Conservation (phyloP, 1,140 invertebrate species). For the Megalonaias nervosa region DNA sequence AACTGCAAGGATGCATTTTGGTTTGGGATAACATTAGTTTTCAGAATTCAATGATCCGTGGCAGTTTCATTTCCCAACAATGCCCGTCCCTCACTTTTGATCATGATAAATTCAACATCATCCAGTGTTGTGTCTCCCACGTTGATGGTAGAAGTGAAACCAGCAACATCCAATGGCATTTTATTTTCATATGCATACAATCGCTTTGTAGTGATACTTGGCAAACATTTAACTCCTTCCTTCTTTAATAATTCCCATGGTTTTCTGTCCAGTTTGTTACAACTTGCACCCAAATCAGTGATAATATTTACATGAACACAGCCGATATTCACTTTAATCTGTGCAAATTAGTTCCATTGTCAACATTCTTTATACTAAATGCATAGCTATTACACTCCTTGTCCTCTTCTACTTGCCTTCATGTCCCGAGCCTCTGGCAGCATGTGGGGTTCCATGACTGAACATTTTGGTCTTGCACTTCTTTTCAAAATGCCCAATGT, state of each 20-base stretch:
- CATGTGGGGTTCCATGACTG: no score
- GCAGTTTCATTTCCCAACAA: slow-evolving; percentile 18
- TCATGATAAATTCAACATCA: slow-evolving; percentile 6
- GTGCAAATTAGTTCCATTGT: neutral
- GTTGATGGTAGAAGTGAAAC: neutral
- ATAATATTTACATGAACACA: neutral
- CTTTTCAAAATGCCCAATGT: no score
- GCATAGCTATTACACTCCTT: no score
- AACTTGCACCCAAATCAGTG: slow-evolving; percentile 27
- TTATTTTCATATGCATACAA: no score
- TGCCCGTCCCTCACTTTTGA: neutral
- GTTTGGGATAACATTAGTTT: neutral
- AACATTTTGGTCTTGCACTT: no score
- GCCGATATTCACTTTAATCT: neutral
- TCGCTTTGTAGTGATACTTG: no score
- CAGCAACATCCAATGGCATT: neutral
- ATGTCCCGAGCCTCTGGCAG: no score
- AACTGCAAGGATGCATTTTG: no score
- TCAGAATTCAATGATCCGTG: slow-evolving; percentile 12
- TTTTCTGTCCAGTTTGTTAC: slow-evolving; percentile 27
- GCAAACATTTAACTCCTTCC: neutral
- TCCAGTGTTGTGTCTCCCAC: neutral
- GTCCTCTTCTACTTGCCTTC: no score
- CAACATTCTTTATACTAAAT: neutral
- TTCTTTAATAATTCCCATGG: slow-evolving; percentile 8